Conservation (phyloP, 1,140 invertebrate species). For the Tetragnatha versicolor region DNA sequence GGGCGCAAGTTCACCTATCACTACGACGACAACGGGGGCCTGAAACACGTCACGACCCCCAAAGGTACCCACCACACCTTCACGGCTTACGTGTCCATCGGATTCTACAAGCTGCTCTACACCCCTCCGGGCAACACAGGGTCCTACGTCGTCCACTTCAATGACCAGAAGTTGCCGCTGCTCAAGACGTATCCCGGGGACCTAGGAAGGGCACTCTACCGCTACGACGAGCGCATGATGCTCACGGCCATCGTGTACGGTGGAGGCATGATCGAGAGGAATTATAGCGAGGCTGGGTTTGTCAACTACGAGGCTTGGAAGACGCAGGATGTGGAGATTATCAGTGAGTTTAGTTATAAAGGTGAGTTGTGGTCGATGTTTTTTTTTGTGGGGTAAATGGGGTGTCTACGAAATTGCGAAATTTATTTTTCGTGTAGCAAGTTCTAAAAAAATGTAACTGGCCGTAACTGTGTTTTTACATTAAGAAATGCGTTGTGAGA, state of each 20-base stretch:
- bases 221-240: constrained; percentile 83
- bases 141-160: constrained; percentile 86
- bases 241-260: constrained; percentile 85
- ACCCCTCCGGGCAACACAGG: constrained; percentile 83
- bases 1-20: constrained; percentile 91
- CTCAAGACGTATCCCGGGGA: constrained; percentile 89
- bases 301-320: constrained; percentile 56
- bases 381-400: no score
- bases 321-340: constrained; percentile 77
- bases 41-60: constrained; percentile 89
- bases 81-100: constrained; percentile 86
- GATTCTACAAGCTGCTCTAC: constrained; percentile 93
- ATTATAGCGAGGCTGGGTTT: constrained; percentile 50
- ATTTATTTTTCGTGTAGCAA: no score
- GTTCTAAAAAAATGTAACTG: no score
- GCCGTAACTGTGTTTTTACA: no score
- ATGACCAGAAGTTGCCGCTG: constrained; percentile 86
- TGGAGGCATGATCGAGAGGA: constrained; percentile 63
- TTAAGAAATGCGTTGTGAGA: no score
- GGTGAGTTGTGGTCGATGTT: no score
- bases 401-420: no score
- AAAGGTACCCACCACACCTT: constrained; percentile 93
- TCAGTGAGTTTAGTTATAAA: constrained; percentile 83
- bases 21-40: constrained; percentile 88
- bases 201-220: constrained; percentile 85